Base-by-base conservation (phyloP, 1,140 invertebrate genomes). In the Nasonia giraulti region DNA sequence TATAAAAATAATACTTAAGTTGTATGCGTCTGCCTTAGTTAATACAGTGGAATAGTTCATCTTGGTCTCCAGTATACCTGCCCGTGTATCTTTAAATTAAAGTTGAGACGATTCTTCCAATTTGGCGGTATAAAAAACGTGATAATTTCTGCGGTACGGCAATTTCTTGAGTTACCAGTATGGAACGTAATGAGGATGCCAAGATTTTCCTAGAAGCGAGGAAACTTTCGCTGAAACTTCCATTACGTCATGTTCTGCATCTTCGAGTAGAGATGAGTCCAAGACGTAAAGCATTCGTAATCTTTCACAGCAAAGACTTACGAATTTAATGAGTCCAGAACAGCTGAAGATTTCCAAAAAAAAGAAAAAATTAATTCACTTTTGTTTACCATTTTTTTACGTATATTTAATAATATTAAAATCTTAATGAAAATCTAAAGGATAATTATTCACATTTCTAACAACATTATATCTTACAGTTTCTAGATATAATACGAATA, bases 101-200 rank as follows among this genome's bases (percentile, higher is more conserved):
- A 71, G 27, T n/a, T 71, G 20, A 62, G 17, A 6, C 17, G 55
- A 62, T 62, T 62, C 55, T 8, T 77, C 33, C 23, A 37, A 23
- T 20, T 68, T 44, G 6, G 11, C 3, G 10, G 6, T 50, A 47
- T n/a, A 27, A 69, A 80, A 17, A 47, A 37, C 8, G 12, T 71
- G 2, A 66, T 62, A 10, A 11, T 62, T n/a, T 12, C 11, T 50
- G 23, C 27, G 2, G 2, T 10, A 31, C 14, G 40, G 31, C 47
- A 55, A 44, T 68, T n/a, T 74, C 5, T 33, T 68, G 8, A 50
- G 17, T 92, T 84, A 93, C 89, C 91, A 93, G 31, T 90, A 87
- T n/a, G 92, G 92, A 47, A 92, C 89, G 66, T 89, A 92, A 87
- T 93, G 91, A 8, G 92, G 92, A 78, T 90, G 83, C 92, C 92